Conservation (phyloP, 2,113 vertebrate genomes). For the Emberiza fucata region DNA sequence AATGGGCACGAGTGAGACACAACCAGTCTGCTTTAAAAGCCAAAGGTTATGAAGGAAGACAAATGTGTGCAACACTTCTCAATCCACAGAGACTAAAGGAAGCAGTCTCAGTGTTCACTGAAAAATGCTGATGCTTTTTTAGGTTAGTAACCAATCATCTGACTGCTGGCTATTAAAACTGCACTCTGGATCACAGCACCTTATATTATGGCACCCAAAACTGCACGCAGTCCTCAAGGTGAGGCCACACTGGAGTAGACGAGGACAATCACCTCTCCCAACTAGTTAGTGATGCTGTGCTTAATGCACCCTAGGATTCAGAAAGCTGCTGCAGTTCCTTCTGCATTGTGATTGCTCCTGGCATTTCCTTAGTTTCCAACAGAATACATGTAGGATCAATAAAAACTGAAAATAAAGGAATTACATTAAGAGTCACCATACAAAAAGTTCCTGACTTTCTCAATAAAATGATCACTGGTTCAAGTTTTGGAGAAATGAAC, state of each 20-base stretch:
- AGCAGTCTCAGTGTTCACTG: not conserved
- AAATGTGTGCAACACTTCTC: not conserved
- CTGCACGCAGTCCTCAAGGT: not conserved
- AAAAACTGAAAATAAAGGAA: not conserved
- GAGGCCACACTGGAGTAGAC: not conserved
- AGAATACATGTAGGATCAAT: not conserved
- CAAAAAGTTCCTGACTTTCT: not conserved
- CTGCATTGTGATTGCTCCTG: not conserved
- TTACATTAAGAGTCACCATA: accelerated
- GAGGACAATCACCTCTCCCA: not conserved
- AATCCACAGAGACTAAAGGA: not conserved
- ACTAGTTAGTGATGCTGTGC: not conserved
- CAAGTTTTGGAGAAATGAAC: not conserved
- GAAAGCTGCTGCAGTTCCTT: not conserved
- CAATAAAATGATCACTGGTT: not conserved
- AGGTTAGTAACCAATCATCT: not conserved
- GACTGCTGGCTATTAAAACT: not conserved
- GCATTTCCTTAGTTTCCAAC: not conserved
- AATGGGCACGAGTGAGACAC: not conserved
- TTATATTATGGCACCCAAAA: not conserved
- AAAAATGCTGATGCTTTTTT: not conserved
- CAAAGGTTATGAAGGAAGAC: not conserved
- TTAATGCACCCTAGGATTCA: not conserved
- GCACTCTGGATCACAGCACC: not conserved
- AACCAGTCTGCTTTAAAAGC: not conserved